Evolutionary conservation across 2,797 vertebrate species (phyloP), one percentile per base, ranked within the genome.

Genomic region (Falco concolor): DNA sequence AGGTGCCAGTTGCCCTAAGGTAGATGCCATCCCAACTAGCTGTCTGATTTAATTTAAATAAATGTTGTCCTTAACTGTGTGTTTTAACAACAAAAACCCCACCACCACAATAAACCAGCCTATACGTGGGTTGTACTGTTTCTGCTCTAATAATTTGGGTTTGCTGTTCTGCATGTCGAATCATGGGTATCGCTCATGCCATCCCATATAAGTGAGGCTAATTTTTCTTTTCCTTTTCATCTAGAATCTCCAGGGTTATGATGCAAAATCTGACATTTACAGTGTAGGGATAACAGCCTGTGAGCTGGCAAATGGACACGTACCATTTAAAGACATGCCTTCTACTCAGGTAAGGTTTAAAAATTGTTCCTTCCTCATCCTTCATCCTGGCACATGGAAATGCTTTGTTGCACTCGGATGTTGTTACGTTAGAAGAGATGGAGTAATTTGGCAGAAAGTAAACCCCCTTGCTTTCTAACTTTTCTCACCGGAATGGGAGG

Each of bases 311-410:
- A 99, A 99, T 18, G 99, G 99, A 70, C 99, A 99, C 0, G 99
- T 99, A 27, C 99, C 99, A 5, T 99, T 99, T 89, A 99, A 99
- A 97, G 99, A 99, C 96, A 99, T 99, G 99, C 99, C 99, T 68
- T 98, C 99, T 38, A 99, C 99, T 54, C 99, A 99, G 99, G 99
- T 99, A 17, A 57, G 93, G 69, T 45, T 81, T 44, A 34, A 30
- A 19, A 50, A 16, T 67, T 60, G 5, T 11, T 78, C 50, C 50
- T 78, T 56, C 28, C 34, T 65, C 3, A 0, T 15, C 45, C 68
- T 65, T 36, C 6, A 7, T 14, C 60, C 57, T 44, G 49, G 23
- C 89, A 21, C 4, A 1, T 27, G 57, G 57, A 73, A 14, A 9
- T 54, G 74, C 52, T 67, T n/a, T 73, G 23, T 73, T 60, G 70